Base-by-base conservation (phyloP, 2,888 invertebrate genomes). In the Cerastis leucographa region DNA sequence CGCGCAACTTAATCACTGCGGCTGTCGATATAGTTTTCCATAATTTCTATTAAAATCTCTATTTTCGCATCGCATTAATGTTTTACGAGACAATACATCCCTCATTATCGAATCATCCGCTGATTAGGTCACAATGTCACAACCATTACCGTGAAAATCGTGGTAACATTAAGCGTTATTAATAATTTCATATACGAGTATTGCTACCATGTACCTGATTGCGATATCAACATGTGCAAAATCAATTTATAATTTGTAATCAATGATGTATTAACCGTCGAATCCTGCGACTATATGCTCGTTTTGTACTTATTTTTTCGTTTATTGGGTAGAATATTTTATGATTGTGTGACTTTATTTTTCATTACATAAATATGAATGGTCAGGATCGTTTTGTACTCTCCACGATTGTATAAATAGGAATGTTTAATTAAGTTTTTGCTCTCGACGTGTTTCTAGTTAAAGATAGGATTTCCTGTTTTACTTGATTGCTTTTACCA, bases 201-300 rank as follows among this genome's bases (percentile, higher is more conserved):
- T 68, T 71, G 25, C 46, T 64, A 77, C 66, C 71, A 42, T 66
- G 81, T 75, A 76, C 64, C 71, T 77, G 83, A 76, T 85, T 81
- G 80, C 74, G 70, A 79, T 81, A 77, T 77, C 65, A 73, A 78
- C 74, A 80, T 76, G 75, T 80, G 76, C 72, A 82, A 78, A 80
- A 88, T 74, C 59, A 86, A 84, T 84, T 76, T 80, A 65, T 72
- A 74, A 78, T 80, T 82, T 77, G 71, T 77, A 76, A 80, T 85
- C 73, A 86, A 86, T 79, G 61, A 81, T 84, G 70, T 75, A 88
- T 80, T 81, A 68, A 76, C 69, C 70, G 49, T 61, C 46, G 66
- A 79, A 64, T 67, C 54, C 82, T 68, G 83, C 46, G 71, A 65
- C 44, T n/a, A 42, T 44, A 51, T 40, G 25, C 8, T 12, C 12